Conservation (phyloP, 1,140 invertebrate species). For the Dendroctonus valens region DNA sequence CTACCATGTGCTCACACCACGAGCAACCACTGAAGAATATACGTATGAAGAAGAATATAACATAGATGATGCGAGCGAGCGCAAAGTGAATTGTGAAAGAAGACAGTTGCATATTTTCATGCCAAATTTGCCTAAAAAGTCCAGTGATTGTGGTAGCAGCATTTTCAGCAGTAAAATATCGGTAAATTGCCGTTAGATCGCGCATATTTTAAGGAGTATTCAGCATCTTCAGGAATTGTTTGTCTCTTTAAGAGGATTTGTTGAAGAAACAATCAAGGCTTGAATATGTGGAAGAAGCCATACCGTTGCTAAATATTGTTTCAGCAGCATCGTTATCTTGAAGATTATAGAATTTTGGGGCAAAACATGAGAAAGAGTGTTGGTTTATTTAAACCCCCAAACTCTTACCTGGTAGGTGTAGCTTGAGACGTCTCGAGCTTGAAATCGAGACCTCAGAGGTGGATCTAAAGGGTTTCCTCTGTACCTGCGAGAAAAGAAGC, state of each 20-base stretch:
- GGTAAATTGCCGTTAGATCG: no score
- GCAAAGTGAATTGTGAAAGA: constrained; percentile 39
- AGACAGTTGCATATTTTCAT: constrained; percentile 68
- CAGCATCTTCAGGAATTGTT: no score
- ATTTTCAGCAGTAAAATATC: constrained; percentile 36
- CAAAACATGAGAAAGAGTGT: no score
- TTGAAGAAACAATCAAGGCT: no score
- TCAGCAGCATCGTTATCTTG: no score
- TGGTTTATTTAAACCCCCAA: no score
- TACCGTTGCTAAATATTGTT: no score
- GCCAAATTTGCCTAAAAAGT: constrained; percentile 58
- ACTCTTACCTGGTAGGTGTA: constrained; percentile 59
- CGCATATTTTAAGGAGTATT: no score
- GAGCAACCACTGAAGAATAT: constrained; percentile 2
- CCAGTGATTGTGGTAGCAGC: constrained; percentile 37
- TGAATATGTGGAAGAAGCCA: no score
- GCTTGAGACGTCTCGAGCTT: constrained; percentile 78
- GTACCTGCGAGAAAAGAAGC: constrained; percentile 56
- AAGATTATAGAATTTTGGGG: no score
- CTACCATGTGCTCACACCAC: constrained; percentile 23
- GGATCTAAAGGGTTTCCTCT: constrained; percentile 93
- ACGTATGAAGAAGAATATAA: constrained; percentile 2
- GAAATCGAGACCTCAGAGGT: constrained; percentile 91
- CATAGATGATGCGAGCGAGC: not conserved
- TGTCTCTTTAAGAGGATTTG: no score